Evolutionary conservation across 1,140 invertebrate species (phyloP).

Genomic region (Lepidurus packardi): DNA sequence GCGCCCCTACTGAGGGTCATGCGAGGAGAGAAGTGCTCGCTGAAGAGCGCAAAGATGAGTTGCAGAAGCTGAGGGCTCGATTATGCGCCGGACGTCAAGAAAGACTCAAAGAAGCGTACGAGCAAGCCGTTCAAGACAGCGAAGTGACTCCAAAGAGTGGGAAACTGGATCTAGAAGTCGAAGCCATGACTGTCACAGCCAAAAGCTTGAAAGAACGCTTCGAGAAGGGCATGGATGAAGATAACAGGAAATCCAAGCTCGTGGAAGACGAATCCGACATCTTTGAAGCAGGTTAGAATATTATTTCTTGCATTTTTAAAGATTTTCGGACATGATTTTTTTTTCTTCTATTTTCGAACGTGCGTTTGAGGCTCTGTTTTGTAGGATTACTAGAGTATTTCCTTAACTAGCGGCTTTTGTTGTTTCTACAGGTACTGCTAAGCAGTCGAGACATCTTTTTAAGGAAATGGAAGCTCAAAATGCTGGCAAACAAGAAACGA

Average conservation of each 20-base stretch:
- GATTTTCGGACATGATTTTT: background rate
- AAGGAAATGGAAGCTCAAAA: conserved; percentile 68
- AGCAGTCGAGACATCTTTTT: conserved; percentile 77
- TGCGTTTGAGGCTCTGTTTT: background rate
- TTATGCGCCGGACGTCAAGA: conserved; percentile 81
- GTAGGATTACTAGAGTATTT: background rate
- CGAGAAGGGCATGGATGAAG: conserved; percentile 55
- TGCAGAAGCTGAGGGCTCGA: conserved; percentile 72
- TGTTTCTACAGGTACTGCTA: conserved; percentile 62
- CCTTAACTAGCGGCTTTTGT: conserved; percentile 26
- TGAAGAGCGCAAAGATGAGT: conserved; percentile 79
- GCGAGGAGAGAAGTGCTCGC: conserved; percentile 60
- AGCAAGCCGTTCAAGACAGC: conserved; percentile 76
- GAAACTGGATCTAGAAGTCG: conserved; percentile 16
- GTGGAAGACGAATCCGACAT: conserved; percentile 69
- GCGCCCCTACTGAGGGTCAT: conserved; percentile 48
- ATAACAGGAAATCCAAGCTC: conserved; percentile 45
- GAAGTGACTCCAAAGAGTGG: conserved; percentile 32
- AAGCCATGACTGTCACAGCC: conserved; percentile 23
- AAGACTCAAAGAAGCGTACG: conserved; percentile 85
- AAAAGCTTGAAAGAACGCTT: conserved; percentile 32
- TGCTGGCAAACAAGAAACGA: conserved; percentile 27
- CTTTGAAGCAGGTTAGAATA: conserved; percentile 66
- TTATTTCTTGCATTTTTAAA: background rate
- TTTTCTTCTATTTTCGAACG: background rate